Base-by-base conservation (phyloP, 2,888 invertebrate species). In the Hipparchia sbordonii region DNA sequence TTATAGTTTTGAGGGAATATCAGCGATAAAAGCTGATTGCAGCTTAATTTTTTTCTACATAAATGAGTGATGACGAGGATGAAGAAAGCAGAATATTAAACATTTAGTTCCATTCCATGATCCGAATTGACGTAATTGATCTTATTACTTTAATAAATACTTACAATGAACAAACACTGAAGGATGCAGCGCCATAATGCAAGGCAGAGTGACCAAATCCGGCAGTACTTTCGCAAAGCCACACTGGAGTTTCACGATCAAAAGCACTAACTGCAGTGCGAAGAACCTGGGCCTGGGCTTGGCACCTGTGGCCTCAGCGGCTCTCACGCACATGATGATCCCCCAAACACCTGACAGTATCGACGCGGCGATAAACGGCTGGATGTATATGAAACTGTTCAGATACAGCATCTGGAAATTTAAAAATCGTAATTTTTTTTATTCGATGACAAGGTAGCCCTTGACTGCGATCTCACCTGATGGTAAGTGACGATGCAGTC, bases 331-430 rank as follows among this genome's bases (percentile, higher is more conserved):
- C 95, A 96, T 96, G 56, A 95, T 94, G 82, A 96, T 93, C 0
- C 96, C 96, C 95, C 96, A 97, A 63, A 96, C 92, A 12, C 96
- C 96, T 46, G 95, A 88, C 7, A 96, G 87, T 74, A 97, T 96
- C 6, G 96, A 96, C 2, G 92, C 86, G 3, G 95, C 93, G 57
- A 96, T 92, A 61, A 96, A 86, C 1, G 96, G 96, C 85, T 96
- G 96, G 72, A 96, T 87, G 84, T 95, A 96, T 80, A 95, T 85
- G 82, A 95, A 95, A 81, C 94, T 94, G 9, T 94, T 89, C 78
- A 93, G 87, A 81, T 95, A 95, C 69, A 95, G 81, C 79, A 91
- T 92, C 95, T 96, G 90, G 8, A 87, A 71, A 60, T 9, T 23
- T 23, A 10, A 62, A 56, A 57, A n/a, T 23, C 23, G 0, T 23